Evolutionary conservation across 2,797 vertebrate species (phyloP), one percentile per base, ranked within the genome.

Genomic region (Spheniscus humboldti): DNA sequence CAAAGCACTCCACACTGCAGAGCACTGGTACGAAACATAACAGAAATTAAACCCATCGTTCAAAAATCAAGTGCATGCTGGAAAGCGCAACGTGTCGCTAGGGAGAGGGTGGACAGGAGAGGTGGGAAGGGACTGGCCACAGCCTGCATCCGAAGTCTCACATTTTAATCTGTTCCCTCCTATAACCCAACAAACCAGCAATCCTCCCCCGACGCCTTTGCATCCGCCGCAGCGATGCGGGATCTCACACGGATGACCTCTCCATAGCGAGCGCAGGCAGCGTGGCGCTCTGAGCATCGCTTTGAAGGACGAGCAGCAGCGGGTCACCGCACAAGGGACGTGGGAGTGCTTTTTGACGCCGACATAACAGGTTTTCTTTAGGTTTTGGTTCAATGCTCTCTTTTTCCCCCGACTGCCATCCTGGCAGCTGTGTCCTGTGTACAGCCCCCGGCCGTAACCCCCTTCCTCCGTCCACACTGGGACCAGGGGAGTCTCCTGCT

Each of bases 251-350:
- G 2, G 74, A 41, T 8, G 16, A 28, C 16, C 53, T 24, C 73
- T 27, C 37, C 10, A 1, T 0, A 23, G 62, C 28, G 31, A 60
- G 55, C 37, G 15, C 45, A 3, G 48, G 33, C 4, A 0, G 6
- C 5, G 9, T 1, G 45, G 37, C 5, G 20, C 83, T 39, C 63
- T 0, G 0, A 78, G 68, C 5, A 0, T 2, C 7, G 3, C 84
- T 52, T 6, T 6, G 25, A 63, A 33, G 71, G 48, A 48, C 1
- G 4, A 45, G 33, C 48, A 71, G 43, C 68, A 88, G 66, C 25
- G 6, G 48, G 15, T 57, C 87, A 41, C 53, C 2, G 7, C 43
- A 25, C 6, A 2, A 28, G 31, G 48, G 37, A 39, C 1, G 5
- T 0, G 17, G 79, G 22, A 67, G 17, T 25, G 39, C 56, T 78